phyloP scores from a whole-genome alignment of 2,113 vertebrate species.

The Nyctibius bracteatus region DNA sequence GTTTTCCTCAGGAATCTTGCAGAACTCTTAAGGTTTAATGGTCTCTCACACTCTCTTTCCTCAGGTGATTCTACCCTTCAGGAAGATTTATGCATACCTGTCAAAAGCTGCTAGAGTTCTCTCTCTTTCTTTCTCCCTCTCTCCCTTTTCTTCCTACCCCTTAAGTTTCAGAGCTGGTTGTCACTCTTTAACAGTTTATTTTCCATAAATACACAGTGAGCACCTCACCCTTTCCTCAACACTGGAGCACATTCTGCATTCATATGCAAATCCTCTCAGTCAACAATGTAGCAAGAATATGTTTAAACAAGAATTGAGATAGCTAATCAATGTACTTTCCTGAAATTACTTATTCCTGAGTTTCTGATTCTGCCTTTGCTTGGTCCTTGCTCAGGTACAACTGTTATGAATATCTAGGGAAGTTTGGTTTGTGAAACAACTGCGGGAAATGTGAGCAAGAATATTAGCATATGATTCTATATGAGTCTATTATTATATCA shows the following conservation, averaged over 20 bases:
- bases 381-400: background rate
- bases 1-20: background rate
- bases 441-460: background rate
- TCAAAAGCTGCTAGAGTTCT: conserved; percentile 34
- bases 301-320: conserved; percentile 49
- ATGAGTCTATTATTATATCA: background rate
- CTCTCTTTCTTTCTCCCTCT: background rate
- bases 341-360: conserved; percentile 8
- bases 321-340: conserved; percentile 42
- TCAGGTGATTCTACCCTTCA: conserved; percentile 39
- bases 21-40: conserved; percentile 39
- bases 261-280: conserved; percentile 54
- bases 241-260: conserved; percentile 21
- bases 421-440: background rate
- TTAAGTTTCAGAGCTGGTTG: conserved; percentile 27
- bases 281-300: conserved; percentile 36
- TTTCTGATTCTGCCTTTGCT: conserved; percentile 37
- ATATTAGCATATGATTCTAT: background rate
- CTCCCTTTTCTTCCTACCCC: background rate
- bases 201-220: conserved; percentile 50
- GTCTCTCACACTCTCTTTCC: conserved; percentile 22
- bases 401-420: background rate
- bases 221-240: background rate
- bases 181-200: conserved; percentile 53
- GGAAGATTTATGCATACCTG: conserved; percentile 54